Evolutionary conservation across 2,888 invertebrate species (phyloP).

Genomic region (Cephus spinipes): DNA sequence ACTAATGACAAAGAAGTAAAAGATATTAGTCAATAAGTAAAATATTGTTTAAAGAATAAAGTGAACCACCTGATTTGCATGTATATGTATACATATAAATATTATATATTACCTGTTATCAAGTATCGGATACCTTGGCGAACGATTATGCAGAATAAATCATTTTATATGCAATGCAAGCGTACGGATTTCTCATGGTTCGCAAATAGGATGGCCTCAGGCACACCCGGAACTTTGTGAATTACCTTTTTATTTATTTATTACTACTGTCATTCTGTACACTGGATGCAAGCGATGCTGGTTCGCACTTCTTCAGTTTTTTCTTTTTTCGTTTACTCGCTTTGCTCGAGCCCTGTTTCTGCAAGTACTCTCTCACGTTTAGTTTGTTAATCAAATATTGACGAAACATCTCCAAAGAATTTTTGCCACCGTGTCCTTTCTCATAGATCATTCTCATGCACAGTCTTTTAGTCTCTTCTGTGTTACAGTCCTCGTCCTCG

Average conservation of each 20-base stretch:
- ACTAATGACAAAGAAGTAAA: conserved; percentile 19
- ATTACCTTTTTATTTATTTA: neutral
- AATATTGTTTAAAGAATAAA: conserved; percentile 52
- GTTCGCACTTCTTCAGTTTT: conserved; percentile 25
- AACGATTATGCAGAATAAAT: conserved; percentile 52
- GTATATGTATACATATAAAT: too few relatives aligned
- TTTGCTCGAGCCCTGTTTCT: conserved; percentile 27
- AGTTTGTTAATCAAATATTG: conserved; percentile 61
- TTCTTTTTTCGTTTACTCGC: conserved; percentile 30
- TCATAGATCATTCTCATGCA: conserved; percentile 46
- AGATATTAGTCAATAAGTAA: conserved; percentile 48
- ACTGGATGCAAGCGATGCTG: neutral
- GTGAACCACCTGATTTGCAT: conserved; percentile 56
- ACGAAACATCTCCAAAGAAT: conserved; percentile 55
- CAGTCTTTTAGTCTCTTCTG: conserved; percentile 45
- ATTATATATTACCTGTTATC: conserved; percentile 54
- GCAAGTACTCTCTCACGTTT: conserved; percentile 45
- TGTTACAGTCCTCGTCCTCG: conserved; percentile 31
- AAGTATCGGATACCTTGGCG: conserved; percentile 38
- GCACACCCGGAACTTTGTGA: conserved; percentile 3
- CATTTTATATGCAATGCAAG: conserved; percentile 53
- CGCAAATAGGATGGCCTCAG: too few relatives aligned
- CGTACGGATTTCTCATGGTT: neutral
- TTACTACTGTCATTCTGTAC: conserved; percentile 14
- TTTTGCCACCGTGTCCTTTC: conserved; percentile 57